Evolutionary conservation across 2,888 invertebrate genomes (phyloP), one percentile per base, ranked within the genome.

Genomic region (Lypha dubia): DNA sequence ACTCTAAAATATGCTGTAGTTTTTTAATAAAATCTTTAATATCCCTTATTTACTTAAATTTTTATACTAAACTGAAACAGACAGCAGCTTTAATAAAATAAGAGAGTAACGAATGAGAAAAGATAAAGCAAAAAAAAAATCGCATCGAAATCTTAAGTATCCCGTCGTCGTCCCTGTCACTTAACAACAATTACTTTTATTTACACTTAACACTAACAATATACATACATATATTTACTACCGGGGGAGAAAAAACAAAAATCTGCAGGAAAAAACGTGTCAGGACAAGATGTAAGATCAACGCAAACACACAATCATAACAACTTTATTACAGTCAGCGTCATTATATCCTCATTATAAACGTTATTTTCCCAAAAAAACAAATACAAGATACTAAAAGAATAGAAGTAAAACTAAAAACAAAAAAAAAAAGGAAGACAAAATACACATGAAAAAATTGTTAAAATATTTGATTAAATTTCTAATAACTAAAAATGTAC

Each of bases 161-260:
- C 44, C 63, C 28, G n/a, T 60, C 28, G n/a, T 60, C 22, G 51
- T 68, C 35, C 68, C 53, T 63, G 20, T 20, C 41, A 80, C 22
- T 74, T 75, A 68, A 71, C 71, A 82, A 51, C 63, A 76, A 70
- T 77, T 71, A 77, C 60, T 77, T 60, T 73, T 77, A 77, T 67
- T 83, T 77, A 77, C 82, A 77, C 77, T 73, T 73, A 60, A 73
- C 51, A 71, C 67, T 28, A 73, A 77, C 77, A 77, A 67, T 44
- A 74, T 53, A 68, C 41, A 44, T 32, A 74, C 44, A 68, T 32
- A 44, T 32, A 22, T 60, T 44, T 9, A 24, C 38, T 38, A 13
- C n/a, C n/a, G n/a, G n/a, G n/a, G n/a, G n/a, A n/a, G n/a, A n/a
- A n/a, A n/a, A n/a, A n/a, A n/a, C n/a, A n/a, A n/a, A n/a, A n/a